These are phyloP conservation scores for Tor tambroides DNA, from an alignment of 2,113 vertebrate species.

Conservation along the genomic window DNA sequence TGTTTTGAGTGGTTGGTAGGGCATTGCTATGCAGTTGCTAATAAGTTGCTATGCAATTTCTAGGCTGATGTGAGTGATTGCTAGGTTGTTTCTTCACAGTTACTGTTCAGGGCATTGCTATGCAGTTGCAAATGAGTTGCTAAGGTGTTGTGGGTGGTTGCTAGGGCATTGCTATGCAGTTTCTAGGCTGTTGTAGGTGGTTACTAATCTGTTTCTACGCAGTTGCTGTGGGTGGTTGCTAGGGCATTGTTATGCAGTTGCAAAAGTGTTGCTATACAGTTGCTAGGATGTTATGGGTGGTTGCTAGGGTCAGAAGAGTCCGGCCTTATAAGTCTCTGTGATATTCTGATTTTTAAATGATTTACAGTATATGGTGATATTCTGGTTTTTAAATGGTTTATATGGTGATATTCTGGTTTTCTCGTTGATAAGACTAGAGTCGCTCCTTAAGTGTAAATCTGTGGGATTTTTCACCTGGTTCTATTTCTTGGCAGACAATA, in stretches of 20 bases:
- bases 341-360: no score
- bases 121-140: neutral
- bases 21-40: neutral
- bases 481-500: neutral
- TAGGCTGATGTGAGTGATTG: neutral
- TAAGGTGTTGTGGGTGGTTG: neutral
- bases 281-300: neutral
- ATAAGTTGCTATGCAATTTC: neutral
- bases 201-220: neutral
- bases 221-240: neutral
- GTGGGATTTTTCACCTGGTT: neutral
- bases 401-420: neutral
- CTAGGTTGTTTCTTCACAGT: neutral
- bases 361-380: no score
- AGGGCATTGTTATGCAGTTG: neutral
- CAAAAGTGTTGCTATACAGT: neutral
- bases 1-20: neutral
- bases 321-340: neutral
- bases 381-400: no score
- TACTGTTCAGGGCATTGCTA: neutral
- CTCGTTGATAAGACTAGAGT: neutral
- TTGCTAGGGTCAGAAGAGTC: neutral
- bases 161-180: neutral
- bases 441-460: neutral
- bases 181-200: neutral